Conservation (phyloP, 2,888 invertebrate species). For the Athalia rosae region DNA sequence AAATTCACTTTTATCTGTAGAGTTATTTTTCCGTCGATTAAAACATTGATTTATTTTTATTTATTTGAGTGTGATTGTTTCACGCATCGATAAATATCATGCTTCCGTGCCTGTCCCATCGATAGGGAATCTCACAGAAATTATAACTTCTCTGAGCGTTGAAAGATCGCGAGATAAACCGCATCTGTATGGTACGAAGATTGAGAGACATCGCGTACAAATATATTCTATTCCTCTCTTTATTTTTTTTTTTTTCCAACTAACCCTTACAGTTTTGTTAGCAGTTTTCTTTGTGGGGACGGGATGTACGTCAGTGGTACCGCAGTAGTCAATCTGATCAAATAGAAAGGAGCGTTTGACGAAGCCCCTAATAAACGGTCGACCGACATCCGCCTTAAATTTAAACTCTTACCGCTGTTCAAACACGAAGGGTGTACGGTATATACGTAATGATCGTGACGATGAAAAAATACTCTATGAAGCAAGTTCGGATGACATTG, state of each 20-base stretch:
- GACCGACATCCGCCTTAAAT: constrained; percentile 28
- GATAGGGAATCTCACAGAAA: no score
- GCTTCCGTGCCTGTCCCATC: no score
- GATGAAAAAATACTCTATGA: no score
- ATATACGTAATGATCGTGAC: constrained; percentile 1
- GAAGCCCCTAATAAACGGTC: constrained; percentile 25
- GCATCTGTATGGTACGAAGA: no score
- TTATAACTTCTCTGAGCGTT: no score
- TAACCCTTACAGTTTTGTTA: constrained; percentile 56
- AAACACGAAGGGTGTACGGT: neutral
- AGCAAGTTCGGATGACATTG: no score
- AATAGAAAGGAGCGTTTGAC: constrained; percentile 49
- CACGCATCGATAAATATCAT: no score
- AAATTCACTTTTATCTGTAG: no score
- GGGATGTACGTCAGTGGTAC: constrained; percentile 42
- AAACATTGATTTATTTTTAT: no score
- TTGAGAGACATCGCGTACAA: neutral
- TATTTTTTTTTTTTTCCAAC: constrained; percentile 60
- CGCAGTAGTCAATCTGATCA: constrained; percentile 63
- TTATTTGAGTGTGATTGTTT: no score
- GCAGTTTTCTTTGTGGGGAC: constrained; percentile 43
- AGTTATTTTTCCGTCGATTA: no score
- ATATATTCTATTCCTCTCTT: neutral
- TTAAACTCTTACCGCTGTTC: constrained; percentile 24
- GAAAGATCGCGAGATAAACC: no score